Base-by-base conservation (phyloP, 64 coral and sea anemone species). In the Stichodactyla helianthus region DNA sequence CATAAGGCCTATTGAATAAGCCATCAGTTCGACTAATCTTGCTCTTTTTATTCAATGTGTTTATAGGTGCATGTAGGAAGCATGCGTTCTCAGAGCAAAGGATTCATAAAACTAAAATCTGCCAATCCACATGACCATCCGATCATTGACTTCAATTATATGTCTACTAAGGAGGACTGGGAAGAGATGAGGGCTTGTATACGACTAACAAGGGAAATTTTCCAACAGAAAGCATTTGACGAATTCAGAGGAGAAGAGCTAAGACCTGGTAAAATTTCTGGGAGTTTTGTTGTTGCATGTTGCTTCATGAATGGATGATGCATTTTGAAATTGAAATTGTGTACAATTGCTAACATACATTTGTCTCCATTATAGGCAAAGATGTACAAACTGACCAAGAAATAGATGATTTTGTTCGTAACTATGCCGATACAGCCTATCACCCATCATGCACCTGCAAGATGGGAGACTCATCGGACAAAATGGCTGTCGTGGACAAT, bases 221-320 rank as follows among this genome's bases (percentile, higher is more conserved):
- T 97, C 78, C 64, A 53, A 8, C 94, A 97, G 82, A 97, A 97
- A 87, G 94, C 94, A 31, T 97, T 97, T 74, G 91, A 97, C 68
- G 91, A 91, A 5, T 97, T 86, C 53, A 64, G 94, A 54, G 94
- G 94, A 28, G 59, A 83, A 18, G 94, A 97, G 77, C 70, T 97
- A 35, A 92, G 85, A 65, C 94, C 94, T 84, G 94, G 94, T 97
- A 15, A 58, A 23, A 57, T 51, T 12, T 7, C 77, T n/a, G 2
- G 9, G 1, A 50, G 7, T 44, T 44, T 44, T 44, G 35, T 44
- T 44, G 35, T 44, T 31, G 28, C 28, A 31, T 31, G 28, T 31
- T 44, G 35, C 35, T 44, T 44, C 2, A 44, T 44, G 35, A 44
- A 44, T 44, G 35, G 35, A 44, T 44, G 35, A 44, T 44, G 35